Base-by-base conservation (phyloP, 2,797 vertebrate species). In the Rhincodon typus region DNA sequence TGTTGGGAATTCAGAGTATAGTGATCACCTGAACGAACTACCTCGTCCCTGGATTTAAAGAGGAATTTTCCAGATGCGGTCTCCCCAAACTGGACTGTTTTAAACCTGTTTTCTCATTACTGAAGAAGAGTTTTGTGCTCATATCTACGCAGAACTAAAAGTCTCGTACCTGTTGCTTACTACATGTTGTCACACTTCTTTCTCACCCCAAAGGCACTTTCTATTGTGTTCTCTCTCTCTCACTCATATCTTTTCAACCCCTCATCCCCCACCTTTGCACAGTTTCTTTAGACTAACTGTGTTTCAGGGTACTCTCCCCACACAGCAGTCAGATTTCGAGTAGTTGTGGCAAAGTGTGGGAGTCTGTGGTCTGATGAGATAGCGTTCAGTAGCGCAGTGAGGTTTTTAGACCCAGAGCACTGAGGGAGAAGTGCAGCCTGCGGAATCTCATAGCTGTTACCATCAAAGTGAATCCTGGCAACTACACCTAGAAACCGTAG, bases 281-380 rank as follows among this genome's bases (percentile, higher is more conserved):
- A 53, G 46, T 53, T n/a, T 74, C 53, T 95, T 95, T 70, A 95
- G 94, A 95, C 70, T 57, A 70, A 57, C 46, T n/a, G 70, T 38
- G 94, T 30, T 94, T 50, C 7, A 46, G 69, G 94, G 72, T 27
- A 50, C 34, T 67, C 57, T 66, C 57, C 88, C 57, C 88, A 66
- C 88, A 38, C 19, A 42, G 69, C 21, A 57, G 70, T 34, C 46
- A 13, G 94, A 95, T 95, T 95, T 95, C 15, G 70, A 95, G 70
- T 74, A 42, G 69, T 77, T 77, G 94, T 95, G 94, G 94, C 57
- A 3, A 95, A 10, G 42, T 53, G 94, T 95, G 27, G 94, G 94
- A 95, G 94, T 50, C 30, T 95, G 94, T 95, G 94, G 94, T 95
- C 70, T 53, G 72, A 77, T 77, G 27, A 77, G 94, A 77, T 95